Conservation (phyloP, 37 sponge, comb jelly and placozoan species). For the Petrosia ficiformis region DNA sequence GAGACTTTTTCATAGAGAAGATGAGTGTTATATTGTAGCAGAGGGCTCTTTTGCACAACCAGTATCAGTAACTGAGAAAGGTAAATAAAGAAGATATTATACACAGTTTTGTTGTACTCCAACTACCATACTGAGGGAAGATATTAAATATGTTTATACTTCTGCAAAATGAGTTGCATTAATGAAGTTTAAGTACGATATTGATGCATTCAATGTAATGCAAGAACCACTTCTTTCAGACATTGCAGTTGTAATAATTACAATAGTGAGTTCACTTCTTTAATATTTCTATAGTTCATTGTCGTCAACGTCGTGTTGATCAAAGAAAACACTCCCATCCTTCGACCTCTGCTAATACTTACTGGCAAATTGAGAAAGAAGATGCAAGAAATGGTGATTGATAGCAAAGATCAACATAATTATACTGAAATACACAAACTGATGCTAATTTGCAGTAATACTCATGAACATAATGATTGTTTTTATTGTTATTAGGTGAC, state of each 20-base stretch:
- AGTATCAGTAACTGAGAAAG: slow-evolving; percentile 14
- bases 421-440: no score
- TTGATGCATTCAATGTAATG: no score
- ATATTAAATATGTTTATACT: no score
- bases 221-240: no score
- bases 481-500: slow-evolving; percentile 18
- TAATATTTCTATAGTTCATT: slow-evolving; percentile 35
- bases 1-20: slow-evolving; percentile 69
- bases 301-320: slow-evolving; percentile 17
- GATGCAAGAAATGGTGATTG: slow-evolving; percentile 47
- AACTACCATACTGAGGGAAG: no score
- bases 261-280: neutral
- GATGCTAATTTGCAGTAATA: neutral
- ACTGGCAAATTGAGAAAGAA: slow-evolving; percentile 72
- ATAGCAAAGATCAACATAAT: neutral
- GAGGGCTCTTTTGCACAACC: slow-evolving; percentile 66
- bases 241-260: neutral
- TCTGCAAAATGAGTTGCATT: no score
- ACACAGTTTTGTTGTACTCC: neutral
- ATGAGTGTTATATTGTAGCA: slow-evolving; percentile 72
- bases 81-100: slow-evolving; percentile 2
- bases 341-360: slow-evolving; percentile 76
- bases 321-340: slow-evolving; percentile 30
- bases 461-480: neutral
- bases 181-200: no score